These are phyloP conservation scores for Euura lappo DNA, from an alignment of 1,140 invertebrate species.

Conservation along the genomic window DNA sequence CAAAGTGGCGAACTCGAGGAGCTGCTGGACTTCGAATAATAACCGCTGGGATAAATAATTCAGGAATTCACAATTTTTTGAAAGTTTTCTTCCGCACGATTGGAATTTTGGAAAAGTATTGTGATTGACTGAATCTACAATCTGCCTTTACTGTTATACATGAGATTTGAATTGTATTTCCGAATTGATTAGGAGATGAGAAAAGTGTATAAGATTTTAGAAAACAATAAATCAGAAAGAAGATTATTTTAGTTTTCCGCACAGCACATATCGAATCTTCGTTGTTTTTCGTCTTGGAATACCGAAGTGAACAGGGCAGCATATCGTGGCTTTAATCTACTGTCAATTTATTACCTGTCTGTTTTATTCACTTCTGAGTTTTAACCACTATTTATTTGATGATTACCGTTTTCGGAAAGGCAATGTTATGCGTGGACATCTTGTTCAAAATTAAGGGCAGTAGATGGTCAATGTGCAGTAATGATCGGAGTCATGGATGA, in stretches of 20 bases:
- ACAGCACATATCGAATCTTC: too few species aligned
- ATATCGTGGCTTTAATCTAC: neutral
- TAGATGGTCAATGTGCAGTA: neutral
- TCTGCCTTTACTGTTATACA: too few species aligned
- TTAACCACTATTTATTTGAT: neutral
- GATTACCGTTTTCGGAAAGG: neutral
- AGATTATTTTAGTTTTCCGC: too few species aligned
- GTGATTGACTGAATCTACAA: too few species aligned
- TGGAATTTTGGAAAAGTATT: too few species aligned
- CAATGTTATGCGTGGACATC: neutral
- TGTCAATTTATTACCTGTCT: constrained; percentile 2
- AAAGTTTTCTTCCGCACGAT: neutral
- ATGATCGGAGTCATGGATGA: constrained; percentile 30
- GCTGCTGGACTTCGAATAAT: constrained; percentile 37
- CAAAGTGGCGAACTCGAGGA: constrained; percentile 52
- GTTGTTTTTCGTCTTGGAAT: too few species aligned
- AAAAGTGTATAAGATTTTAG: too few species aligned
- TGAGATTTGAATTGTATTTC: too few species aligned
- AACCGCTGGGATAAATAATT: neutral
- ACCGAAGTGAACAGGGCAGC: neutral
- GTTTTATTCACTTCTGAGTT: neutral
- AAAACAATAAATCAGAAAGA: too few species aligned
- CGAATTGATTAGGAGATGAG: too few species aligned
- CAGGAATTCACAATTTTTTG: neutral
- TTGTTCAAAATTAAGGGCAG: neutral